Percentiles rank a stretch among this genome's conserved stretches.
Conservation (phyloP, 2,888 invertebrate genomes). For the Drosophila demipolita region DNA sequence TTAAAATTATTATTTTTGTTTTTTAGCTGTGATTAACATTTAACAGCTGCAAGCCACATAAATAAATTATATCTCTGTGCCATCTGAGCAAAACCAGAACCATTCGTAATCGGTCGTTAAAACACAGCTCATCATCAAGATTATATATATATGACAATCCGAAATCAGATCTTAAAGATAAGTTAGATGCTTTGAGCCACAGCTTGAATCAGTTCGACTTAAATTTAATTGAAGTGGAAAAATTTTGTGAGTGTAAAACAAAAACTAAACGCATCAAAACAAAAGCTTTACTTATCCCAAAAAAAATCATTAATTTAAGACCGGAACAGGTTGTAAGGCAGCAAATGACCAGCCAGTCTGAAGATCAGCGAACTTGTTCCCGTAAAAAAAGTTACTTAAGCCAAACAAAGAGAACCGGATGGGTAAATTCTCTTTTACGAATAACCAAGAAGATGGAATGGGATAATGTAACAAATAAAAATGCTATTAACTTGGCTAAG, state of each 20-base stretch:
- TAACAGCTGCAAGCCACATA: not conserved
- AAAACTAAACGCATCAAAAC: not conserved
- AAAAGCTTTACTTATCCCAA: not conserved
- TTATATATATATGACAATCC: slow-evolving; percentile 11
- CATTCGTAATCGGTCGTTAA: slow-evolving; percentile 2
- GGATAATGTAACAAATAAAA: slow-evolving; percentile 12
- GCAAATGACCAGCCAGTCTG: not conserved
- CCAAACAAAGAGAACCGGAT: slow-evolving; percentile 1
- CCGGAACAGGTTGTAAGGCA: not conserved
- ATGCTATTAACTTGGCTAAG: slow-evolving; percentile 7
- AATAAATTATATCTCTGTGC: not conserved
- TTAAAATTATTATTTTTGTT: slow-evolving; percentile 8
- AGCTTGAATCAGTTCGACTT: not conserved
- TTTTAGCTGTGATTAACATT: not conserved
- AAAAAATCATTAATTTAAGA: not conserved
- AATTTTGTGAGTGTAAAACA: not conserved
- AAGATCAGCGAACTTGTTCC: not conserved
- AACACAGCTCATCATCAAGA: not conserved
- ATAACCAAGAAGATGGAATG: slow-evolving; percentile 6
- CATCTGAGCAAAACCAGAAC: slow-evolving; percentile 5
- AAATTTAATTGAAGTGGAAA: not conserved
- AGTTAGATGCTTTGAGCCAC: not conserved
- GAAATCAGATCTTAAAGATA: not conserved
- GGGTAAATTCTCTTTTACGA: not conserved
- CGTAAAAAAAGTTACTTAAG: slow-evolving; percentile 4